These are phyloP conservation scores for Chaetogeoica ovagalla DNA, from an alignment of 2,888 invertebrate genomes.

Conservation along the genomic window DNA sequence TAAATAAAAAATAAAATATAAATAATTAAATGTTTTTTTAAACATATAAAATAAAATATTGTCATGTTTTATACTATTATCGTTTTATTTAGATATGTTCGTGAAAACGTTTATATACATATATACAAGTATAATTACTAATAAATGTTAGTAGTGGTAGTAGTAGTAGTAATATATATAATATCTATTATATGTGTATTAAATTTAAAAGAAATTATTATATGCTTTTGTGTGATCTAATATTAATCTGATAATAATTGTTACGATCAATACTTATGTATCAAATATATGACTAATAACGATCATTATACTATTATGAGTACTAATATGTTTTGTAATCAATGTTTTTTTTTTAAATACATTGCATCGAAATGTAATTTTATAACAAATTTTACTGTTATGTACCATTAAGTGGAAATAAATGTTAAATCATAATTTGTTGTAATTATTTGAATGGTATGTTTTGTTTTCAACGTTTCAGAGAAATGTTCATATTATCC, in stretches of 20 bases:
- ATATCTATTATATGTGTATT: constrained; percentile 2
- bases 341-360: constrained; percentile 33
- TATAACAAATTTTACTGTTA: constrained; percentile 33
- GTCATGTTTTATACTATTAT: constrained; percentile 14
- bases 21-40: neutral
- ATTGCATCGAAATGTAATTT: constrained; percentile 32
- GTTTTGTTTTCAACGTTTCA: neutral
- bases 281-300: neutral
- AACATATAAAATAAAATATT: neutral
- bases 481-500: no score
- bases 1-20: constrained; percentile 2
- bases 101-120: no score
- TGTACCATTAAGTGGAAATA: constrained; percentile 24
- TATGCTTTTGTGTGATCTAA: constrained; percentile 22
- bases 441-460: constrained; percentile 22
- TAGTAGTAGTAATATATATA: neutral
- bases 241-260: neutral
- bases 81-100: neutral
- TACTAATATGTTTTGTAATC: constrained; percentile 24
- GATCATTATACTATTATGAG: neutral
- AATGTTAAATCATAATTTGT: constrained; percentile 30
- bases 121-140: no score
- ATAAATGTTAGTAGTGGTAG: neutral
- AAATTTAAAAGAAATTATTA: neutral
- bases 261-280: neutral